Evolutionary conservation across 2,888 invertebrate species (phyloP).

Genomic region (Lepidocyrtoides sp.): DNA sequence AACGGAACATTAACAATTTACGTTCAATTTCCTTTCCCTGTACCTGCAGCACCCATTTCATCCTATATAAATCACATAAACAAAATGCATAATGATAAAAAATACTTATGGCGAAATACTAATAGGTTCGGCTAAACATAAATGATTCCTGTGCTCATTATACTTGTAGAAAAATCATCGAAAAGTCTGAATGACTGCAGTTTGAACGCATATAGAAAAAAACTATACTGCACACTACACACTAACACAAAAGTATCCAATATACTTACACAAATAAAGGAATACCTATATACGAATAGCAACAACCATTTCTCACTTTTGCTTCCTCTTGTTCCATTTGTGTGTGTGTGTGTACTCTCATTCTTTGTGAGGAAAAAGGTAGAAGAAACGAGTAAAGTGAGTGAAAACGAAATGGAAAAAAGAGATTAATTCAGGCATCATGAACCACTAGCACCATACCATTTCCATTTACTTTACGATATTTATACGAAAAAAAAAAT

Average conservation of each 20-base stretch:
- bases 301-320: slow-evolving; percentile 60
- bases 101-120: slow-evolving; percentile 59
- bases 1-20: too few species aligned
- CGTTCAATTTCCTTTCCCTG: not conserved
- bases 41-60: not conserved
- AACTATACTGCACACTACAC: not conserved
- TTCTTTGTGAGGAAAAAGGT: slow-evolving; percentile 61
- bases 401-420: slow-evolving; percentile 84
- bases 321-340: slow-evolving; percentile 40
- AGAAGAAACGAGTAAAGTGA: slow-evolving; percentile 73
- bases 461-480: slow-evolving; percentile 44
- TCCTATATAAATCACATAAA: slow-evolving; percentile 42
- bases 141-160: slow-evolving; percentile 57
- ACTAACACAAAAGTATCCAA: not conserved
- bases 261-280: not conserved
- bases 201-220: not conserved
- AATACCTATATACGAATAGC: not conserved
- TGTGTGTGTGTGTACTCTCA: slow-evolving; percentile 17
- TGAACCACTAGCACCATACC: slow-evolving; percentile 81
- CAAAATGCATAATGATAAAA: not conserved
- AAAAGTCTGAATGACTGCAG: not conserved
- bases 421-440: slow-evolving; percentile 85
- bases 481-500: not conserved
- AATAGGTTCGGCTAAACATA: slow-evolving; percentile 39
- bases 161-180: not conserved